A percentile compares a stretch with the other conserved stretches of the same genome.
Evolutionary conservation across 2,888 invertebrate species (phyloP).

Genomic region (Diarsia dahlii): DNA sequence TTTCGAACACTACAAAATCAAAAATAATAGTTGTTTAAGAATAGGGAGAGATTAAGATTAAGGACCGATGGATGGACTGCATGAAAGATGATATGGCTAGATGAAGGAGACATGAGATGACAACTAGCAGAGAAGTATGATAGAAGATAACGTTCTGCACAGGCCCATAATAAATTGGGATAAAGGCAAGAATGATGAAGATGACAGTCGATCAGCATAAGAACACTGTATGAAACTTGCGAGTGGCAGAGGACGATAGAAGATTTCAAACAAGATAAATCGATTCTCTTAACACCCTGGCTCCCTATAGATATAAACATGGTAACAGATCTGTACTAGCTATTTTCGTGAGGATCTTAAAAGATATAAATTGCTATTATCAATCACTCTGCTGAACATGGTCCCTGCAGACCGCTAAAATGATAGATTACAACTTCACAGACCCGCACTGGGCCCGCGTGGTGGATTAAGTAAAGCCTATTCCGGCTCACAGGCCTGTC

Average conservation of each 20-base stretch:
- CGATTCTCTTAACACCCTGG: background rate
- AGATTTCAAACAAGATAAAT: background rate
- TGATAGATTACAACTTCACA: constrained; percentile 1
- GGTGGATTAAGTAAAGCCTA: background rate
- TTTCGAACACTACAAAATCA: no score
- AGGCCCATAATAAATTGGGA: background rate
- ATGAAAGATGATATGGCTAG: background rate
- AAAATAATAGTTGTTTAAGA: background rate
- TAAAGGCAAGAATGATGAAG: background rate
- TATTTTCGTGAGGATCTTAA: background rate
- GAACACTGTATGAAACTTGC: background rate
- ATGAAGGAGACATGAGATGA: background rate
- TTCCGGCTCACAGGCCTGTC: background rate
- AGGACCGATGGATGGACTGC: background rate
- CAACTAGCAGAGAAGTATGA: background rate
- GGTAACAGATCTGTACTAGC: background rate
- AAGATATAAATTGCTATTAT: constrained; percentile 9
- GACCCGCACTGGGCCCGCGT: background rate
- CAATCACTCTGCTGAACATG: constrained; percentile 3
- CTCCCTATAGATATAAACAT: background rate
- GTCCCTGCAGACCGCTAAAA: constrained; percentile 9
- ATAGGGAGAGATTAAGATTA: background rate
- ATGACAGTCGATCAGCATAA: background rate
- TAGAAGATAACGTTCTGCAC: background rate
- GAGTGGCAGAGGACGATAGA: background rate